Evolutionary conservation across 2,113 vertebrate species (phyloP), one percentile per base, ranked within the genome.

Genomic region (Coracopsis vasa): DNA sequence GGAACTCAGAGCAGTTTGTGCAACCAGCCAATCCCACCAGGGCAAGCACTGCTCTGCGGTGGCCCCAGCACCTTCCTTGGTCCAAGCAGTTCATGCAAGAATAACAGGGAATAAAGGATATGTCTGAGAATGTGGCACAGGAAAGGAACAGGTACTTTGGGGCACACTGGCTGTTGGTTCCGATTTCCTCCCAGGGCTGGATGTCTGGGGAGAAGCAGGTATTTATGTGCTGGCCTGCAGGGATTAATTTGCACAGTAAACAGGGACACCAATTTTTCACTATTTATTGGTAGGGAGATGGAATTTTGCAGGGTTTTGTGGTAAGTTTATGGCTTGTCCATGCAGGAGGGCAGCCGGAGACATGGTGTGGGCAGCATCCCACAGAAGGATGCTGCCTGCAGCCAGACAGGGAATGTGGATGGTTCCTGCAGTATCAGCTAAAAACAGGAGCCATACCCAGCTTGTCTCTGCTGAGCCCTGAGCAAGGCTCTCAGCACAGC

Each of bases 281-380:
- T 53, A 16, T 86, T 95, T 90, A 24, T 53, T 35, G 53, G 80
- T 44, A 80, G 67, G 72, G 64, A 75, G 35, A 66, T 23, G 41
- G 33, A 53, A 15, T 64, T 79, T 64, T 85, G 70, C 69, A 86
- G 79, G 81, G 23, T 7, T 45, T 50, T 91, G 83, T 21, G 75
- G 31, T 71, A 58, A 94, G 89, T 78, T 92, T 86, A 91, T 23
- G 61, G 54, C 77, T 85, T 83, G 67, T 61, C 87, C 85, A 88
- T 74, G 84, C 80, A n/a, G 86, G 86, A 91, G 66, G 53, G 61
- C 0, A 6, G 61, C 84, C 67, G 84, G 80, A 91, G 88, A 62
- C 1, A 2, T 13, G 58, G 62, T 35, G 54, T 39, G 92, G 67
- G 90, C 80, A 70, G 54, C 9, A 0, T 15, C 75, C 75, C 9